Conservation (phyloP, 2,888 invertebrate genomes). For the Trissolcus brochymenae region DNA sequence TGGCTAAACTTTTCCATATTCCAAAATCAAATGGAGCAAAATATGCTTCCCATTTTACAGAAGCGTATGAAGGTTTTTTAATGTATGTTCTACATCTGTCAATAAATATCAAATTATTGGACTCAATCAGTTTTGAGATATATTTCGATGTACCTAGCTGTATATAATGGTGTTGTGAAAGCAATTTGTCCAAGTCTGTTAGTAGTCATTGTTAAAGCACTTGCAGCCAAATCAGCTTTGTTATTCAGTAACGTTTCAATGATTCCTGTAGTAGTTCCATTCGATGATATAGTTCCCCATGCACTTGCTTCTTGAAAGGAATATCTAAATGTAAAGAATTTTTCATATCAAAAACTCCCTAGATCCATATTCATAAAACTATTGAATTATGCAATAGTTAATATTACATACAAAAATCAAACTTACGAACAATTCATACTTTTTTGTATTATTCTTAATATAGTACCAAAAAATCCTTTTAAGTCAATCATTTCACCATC, state of each 20-base stretch:
- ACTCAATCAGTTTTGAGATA: not conserved
- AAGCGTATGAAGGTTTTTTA: conserved; percentile 65
- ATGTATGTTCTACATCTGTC: conserved; percentile 69
- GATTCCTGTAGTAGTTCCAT: conserved; percentile 71
- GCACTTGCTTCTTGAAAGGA: conserved; percentile 54
- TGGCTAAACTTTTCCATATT: conserved; percentile 67
- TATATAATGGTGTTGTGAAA: conserved; percentile 71
- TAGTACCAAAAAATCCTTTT: conserved; percentile 71
- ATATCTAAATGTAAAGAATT: conserved; percentile 17
- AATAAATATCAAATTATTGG: not conserved
- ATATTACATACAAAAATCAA: too few species aligned
- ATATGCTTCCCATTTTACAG: conserved; percentile 71
- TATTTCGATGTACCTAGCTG: conserved; percentile 72
- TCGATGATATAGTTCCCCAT: conserved; percentile 65
- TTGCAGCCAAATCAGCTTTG: conserved; percentile 68
- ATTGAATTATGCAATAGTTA: too few species aligned
- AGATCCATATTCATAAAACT: too few species aligned
- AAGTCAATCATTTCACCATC: conserved; percentile 63
- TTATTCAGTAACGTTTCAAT: conserved; percentile 64
- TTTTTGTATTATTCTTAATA: conserved; percentile 68
- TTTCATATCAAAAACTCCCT: too few species aligned
- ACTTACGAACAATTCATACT: conserved; percentile 74
- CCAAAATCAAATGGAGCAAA: conserved; percentile 67
- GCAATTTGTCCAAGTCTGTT: conserved; percentile 67
- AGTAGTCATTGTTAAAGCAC: conserved; percentile 70